A percentile compares a stretch with the other conserved stretches of the same genome.
Evolutionary conservation across 2,113 vertebrate genomes (phyloP).

Genomic region (Cervus canadensis): DNA sequence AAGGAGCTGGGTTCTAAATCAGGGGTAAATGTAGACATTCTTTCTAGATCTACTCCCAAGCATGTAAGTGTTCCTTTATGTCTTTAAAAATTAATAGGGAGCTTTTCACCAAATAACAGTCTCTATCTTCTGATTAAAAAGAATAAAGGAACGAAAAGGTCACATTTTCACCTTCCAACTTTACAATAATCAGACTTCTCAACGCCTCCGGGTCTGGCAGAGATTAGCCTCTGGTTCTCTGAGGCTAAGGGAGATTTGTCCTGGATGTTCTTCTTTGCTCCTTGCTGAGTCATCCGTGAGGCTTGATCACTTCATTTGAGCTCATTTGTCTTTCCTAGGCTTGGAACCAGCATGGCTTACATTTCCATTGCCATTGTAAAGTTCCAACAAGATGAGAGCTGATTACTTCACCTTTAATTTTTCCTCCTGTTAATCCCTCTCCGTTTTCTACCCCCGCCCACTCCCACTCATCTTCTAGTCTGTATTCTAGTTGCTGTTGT

Average conservation of each 20-base stretch:
- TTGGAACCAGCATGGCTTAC: background rate
- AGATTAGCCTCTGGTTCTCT: background rate
- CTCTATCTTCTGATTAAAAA: background rate
- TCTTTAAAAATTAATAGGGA: background rate
- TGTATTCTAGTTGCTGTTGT: background rate
- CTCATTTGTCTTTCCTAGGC: background rate
- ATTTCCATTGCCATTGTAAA: background rate
- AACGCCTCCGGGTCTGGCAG: background rate
- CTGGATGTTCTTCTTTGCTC: background rate
- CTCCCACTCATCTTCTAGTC: background rate
- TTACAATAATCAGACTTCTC: background rate
- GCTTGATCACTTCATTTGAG: background rate
- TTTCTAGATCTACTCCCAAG: background rate
- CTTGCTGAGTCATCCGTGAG: background rate
- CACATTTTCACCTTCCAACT: background rate
- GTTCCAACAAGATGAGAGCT: background rate
- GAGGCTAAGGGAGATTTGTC: background rate
- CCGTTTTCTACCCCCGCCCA: background rate
- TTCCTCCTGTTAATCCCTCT: background rate
- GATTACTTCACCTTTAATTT: background rate
- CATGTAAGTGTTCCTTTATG: background rate
- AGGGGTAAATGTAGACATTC: background rate
- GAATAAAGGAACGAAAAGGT: background rate
- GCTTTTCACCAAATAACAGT: background rate
- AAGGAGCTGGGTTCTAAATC: background rate